Evolutionary conservation across 2,888 invertebrate species (phyloP).

Genomic region (Ametastegia equiseti): DNA sequence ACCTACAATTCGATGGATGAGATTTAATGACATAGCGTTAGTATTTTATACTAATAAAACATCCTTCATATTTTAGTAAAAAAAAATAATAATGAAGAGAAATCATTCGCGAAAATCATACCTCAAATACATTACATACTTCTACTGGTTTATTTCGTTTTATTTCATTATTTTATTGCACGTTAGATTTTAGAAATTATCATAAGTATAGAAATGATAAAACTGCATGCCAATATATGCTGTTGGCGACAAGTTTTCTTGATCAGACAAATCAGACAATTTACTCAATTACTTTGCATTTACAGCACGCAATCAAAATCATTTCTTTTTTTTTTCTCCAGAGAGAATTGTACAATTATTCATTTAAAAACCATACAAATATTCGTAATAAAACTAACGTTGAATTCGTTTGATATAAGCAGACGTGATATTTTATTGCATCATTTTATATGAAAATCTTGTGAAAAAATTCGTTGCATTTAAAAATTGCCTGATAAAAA

Average conservation of each 20-base stretch:
- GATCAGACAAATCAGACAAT: background rate
- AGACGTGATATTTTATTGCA: slow-evolving; percentile 43
- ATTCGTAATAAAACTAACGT: slow-evolving; percentile 46
- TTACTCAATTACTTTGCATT: slow-evolving; percentile 16
- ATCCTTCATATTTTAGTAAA: background rate
- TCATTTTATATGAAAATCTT: slow-evolving; percentile 25
- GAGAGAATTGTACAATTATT: background rate
- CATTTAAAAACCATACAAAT: background rate
- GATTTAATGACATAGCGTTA: background rate
- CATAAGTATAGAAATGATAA: background rate
- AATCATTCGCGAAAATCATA: slow-evolving; percentile 3
- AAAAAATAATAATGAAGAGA: background rate
- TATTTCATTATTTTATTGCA: slow-evolving; percentile 6
- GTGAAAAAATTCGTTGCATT: slow-evolving; percentile 33
- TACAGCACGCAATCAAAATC: slow-evolving; percentile 19
- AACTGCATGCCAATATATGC: background rate
- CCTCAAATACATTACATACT: background rate
- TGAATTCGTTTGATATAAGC: slow-evolving; percentile 39
- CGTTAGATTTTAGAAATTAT: background rate
- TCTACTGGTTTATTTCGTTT: background rate
- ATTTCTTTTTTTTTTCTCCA: slow-evolving; percentile 23
- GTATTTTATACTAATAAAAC: background rate
- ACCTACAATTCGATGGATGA: background rate
- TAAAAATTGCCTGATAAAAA: slow-evolving; percentile 6
- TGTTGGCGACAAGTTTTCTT: background rate